Conservation (phyloP, 2,888 invertebrate species). For the Drosophila helvetica region DNA sequence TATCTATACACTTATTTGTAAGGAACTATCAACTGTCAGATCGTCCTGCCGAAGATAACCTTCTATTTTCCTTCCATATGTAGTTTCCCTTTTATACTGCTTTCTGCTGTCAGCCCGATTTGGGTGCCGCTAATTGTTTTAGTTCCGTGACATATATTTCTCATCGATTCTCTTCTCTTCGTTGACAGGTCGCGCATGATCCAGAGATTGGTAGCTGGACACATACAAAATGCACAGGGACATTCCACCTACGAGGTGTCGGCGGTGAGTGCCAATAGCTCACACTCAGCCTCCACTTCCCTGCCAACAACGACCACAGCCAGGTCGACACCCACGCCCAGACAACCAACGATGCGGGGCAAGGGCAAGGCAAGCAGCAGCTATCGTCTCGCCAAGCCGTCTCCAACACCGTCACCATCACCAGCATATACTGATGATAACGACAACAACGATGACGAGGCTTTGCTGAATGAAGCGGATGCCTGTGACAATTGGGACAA, state of each 20-base stretch:
- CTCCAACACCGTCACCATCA: constrained; percentile 20
- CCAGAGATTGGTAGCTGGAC: constrained; percentile 89
- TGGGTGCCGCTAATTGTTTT: constrained; percentile 21
- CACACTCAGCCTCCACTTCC: constrained; percentile 34
- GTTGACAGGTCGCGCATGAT: constrained; percentile 85
- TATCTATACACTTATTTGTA: too few species aligned
- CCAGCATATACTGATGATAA: constrained; percentile 27
- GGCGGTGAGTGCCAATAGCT: constrained; percentile 69
- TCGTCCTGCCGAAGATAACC: too few species aligned
- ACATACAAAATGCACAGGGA: constrained; percentile 84
- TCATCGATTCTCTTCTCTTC: background rate
- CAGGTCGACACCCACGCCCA: constrained; percentile 6
- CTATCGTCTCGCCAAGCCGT: constrained; percentile 62
- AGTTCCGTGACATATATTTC: background rate
- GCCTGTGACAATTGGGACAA: constrained; percentile 86
- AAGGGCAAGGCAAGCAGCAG: constrained; percentile 72
- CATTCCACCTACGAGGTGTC: constrained; percentile 78
- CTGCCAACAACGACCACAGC: constrained; percentile 8
- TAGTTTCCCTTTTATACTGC: too few species aligned
- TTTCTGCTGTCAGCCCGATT: too few species aligned
- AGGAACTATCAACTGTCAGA: too few species aligned
- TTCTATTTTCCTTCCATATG: background rate
- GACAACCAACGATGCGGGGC: constrained; percentile 7
- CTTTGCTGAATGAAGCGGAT: constrained; percentile 81
- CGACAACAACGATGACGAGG: constrained; percentile 79